Evolutionary conservation across 1,140 invertebrate genomes (phyloP).

Genomic region (Vanessa tameamea): DNA sequence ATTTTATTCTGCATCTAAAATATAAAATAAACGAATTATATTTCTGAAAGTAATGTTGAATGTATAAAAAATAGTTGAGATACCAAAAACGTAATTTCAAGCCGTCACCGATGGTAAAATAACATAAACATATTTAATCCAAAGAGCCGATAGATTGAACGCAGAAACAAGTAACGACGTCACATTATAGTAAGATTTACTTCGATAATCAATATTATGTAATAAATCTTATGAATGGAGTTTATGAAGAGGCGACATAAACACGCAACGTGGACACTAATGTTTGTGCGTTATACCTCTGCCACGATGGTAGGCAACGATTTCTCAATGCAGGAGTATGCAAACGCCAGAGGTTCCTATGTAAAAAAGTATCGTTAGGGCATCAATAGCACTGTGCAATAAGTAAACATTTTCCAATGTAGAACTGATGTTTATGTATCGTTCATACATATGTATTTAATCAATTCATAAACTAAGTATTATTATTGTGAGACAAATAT

Average conservation of each 20-base stretch:
- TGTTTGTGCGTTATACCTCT: conserved; percentile 76
- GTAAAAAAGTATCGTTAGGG: conserved; percentile 43
- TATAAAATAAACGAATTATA: background rate
- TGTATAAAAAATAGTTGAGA: background rate
- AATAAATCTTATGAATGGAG: conserved; percentile 30
- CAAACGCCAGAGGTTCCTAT: conserved; percentile 81
- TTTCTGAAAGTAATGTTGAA: background rate
- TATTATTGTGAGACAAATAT: no score
- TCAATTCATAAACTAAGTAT: no score
- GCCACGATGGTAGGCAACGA: conserved; percentile 80
- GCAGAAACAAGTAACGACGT: conserved; percentile 4
- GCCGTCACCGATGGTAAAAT: background rate
- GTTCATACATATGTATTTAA: background rate
- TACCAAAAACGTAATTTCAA: background rate
- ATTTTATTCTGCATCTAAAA: conserved; percentile 72
- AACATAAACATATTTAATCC: background rate
- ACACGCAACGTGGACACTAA: conserved; percentile 41
- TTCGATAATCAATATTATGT: conserved; percentile 1
- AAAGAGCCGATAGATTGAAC: conserved; percentile 6
- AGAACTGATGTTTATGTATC: background rate
- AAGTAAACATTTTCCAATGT: background rate
- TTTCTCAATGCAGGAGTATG: conserved; percentile 82
- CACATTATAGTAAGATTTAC: conserved; percentile 4
- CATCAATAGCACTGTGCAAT: background rate
- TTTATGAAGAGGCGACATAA: conserved; percentile 35